These are phyloP conservation scores for Camarhynchus parvulus DNA, from an alignment of 2,113 vertebrate genomes.

Conservation along the genomic window DNA sequence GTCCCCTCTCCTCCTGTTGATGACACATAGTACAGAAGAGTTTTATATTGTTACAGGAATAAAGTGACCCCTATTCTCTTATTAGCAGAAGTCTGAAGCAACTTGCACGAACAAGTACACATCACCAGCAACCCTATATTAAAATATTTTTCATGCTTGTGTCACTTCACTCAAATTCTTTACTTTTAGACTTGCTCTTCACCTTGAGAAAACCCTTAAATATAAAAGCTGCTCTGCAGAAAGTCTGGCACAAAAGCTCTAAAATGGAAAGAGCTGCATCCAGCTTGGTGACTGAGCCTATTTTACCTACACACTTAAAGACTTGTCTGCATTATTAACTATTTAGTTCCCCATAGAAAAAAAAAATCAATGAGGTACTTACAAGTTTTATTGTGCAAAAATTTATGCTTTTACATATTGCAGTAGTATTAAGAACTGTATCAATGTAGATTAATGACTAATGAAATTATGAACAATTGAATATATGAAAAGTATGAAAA, in stretches of 20 bases:
- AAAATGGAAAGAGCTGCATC: not conserved
- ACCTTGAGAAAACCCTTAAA: not conserved
- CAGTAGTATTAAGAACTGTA: not conserved
- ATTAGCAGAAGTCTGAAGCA: not conserved
- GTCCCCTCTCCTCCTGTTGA: rapidly evolving
- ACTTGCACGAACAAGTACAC: not conserved
- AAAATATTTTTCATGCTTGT: not conserved
- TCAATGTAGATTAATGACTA: not conserved
- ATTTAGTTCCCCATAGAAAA: not conserved
- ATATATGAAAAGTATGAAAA: not conserved
- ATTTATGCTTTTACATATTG: not conserved
- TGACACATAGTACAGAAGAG: not conserved
- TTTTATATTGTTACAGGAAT: not conserved
- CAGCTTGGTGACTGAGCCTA: not conserved
- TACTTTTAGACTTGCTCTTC: not conserved
- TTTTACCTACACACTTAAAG: not conserved
- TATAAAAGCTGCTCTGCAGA: not conserved
- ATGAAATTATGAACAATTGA: not conserved
- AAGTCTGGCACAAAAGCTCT: not conserved
- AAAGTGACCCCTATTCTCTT: not conserved
- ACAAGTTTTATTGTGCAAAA: not conserved
- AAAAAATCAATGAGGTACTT: not conserved
- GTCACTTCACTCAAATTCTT: not conserved
- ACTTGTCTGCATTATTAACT: not conserved
- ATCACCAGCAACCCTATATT: not conserved